Percentiles rank a stretch among this genome's conserved stretches.
These are phyloP conservation scores for Odontamblyopus lacepedii DNA, from an alignment of 2,797 vertebrate genomes.

Conservation along the genomic window DNA sequence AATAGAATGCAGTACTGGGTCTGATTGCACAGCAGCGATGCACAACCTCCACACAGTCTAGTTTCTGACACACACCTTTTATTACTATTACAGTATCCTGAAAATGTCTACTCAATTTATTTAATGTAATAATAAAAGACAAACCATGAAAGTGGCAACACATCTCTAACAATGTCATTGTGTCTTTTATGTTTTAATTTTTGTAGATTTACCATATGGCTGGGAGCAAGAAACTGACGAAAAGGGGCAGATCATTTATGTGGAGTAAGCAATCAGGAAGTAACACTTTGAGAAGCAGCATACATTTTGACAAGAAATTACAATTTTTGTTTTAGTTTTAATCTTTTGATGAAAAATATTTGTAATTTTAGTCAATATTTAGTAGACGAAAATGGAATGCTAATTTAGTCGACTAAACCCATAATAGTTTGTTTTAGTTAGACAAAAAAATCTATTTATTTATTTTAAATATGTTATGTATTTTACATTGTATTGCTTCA, in stretches of 20 bases:
- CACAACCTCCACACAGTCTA: neutral
- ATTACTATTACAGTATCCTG: no score
- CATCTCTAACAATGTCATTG: neutral
- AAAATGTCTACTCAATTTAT: neutral
- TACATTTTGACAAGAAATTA: no score
- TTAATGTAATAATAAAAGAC: neutral
- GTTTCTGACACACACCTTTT: neutral
- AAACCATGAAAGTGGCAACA: neutral
- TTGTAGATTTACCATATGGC: slow-evolving; percentile 91
- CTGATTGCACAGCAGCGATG: neutral
- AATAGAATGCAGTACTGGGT: neutral
- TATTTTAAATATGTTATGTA: no score
- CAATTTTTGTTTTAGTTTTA: no score
- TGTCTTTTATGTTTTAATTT: neutral
- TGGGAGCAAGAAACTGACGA: slow-evolving; percentile 97
- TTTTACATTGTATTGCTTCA: no score
- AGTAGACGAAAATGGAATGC: no score
- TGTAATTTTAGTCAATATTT: no score
- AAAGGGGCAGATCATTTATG: slow-evolving; percentile 91
- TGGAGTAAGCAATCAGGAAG: slow-evolving; percentile 86
- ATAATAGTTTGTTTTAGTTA: no score
- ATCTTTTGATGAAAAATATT: no score
- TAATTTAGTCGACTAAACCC: no score
- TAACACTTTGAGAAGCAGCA: neutral
- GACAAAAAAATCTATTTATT: no score